These are phyloP conservation scores for Pangasius sanitwongsei DNA, from an alignment of 2,797 vertebrate genomes.

Conservation along the genomic window DNA sequence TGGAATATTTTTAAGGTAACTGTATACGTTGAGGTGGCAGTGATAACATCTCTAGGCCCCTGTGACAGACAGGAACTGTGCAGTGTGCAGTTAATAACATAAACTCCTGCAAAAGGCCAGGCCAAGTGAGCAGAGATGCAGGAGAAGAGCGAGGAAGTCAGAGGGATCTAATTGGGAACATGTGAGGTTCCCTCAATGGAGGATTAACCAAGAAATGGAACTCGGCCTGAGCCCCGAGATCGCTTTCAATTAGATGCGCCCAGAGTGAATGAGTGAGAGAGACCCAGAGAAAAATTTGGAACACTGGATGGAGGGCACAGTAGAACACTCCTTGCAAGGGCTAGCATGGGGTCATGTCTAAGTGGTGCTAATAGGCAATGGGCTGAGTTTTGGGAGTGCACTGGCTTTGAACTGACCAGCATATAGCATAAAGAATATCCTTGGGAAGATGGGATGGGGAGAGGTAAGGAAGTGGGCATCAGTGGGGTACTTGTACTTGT, in stretches of 20 bases:
- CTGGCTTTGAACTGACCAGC: not conserved
- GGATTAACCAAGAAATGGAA: conserved; percentile 98
- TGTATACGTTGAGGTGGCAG: conserved; percentile 81
- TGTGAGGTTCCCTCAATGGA: conserved; percentile 91
- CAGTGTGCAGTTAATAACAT: conserved; percentile 96
- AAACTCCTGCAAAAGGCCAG: conserved; percentile 81
- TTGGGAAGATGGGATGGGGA: not conserved
- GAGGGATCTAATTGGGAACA: conserved; percentile 98
- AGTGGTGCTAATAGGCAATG: conserved; percentile 69
- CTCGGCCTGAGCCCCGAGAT: conserved; percentile 89
- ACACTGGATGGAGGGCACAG: conserved; percentile 66
- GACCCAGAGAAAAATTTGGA: conserved; percentile 84
- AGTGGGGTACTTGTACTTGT: conserved; percentile 23
- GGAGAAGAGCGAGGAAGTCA: conserved; percentile 77
- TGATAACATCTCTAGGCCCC: conserved; percentile 98
- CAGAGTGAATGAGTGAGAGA: conserved; percentile 86
- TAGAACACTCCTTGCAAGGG: conserved; percentile 61
- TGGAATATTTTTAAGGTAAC: conserved; percentile 95
- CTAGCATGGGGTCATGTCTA: conserved; percentile 72
- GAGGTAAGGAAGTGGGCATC: not conserved
- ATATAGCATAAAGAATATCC: conserved; percentile 38
- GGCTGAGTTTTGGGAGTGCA: conserved; percentile 12
- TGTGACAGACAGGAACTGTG: conserved; percentile 96
- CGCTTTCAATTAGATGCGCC: conserved; percentile 99
- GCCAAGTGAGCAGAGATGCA: conserved; percentile 44